Conservation (phyloP, 2,113 vertebrate species). For the Ahaetulla prasina region DNA sequence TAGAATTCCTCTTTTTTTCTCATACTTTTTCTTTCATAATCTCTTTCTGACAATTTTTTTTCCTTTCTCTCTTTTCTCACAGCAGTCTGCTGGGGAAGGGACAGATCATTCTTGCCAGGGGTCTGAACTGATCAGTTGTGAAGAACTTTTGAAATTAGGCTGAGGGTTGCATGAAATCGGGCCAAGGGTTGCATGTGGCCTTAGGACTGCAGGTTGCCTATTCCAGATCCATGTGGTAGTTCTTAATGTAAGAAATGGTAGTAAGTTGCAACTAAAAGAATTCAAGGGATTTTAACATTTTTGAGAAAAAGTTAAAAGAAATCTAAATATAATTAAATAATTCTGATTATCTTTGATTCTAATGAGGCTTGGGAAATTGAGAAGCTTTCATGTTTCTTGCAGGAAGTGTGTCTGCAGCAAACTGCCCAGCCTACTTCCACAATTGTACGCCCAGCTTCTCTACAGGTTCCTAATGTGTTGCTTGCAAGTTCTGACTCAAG, state of each 20-base stretch:
- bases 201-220: not conserved
- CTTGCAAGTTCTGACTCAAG: constrained; percentile 95
- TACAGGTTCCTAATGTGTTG: constrained; percentile 96
- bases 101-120: not conserved
- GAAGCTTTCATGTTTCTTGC: constrained; percentile 48
- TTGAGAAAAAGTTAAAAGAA: not conserved
- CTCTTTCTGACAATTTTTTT: not conserved
- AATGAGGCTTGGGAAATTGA: constrained; percentile 4
- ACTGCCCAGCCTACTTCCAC: constrained; percentile 91
- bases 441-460: constrained; percentile 95
- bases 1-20: not conserved
- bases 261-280: not conserved
- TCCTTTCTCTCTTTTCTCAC: not conserved
- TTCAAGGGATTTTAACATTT: not conserved
- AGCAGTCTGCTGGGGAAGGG: not conserved
- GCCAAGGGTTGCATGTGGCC: not conserved
- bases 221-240: not conserved
- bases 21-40: not conserved
- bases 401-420: constrained; percentile 94
- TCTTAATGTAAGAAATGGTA: not conserved
- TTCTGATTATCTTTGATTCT: not conserved
- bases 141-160: not conserved
- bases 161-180: not conserved
- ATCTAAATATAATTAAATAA: not conserved
- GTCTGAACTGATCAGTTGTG: not conserved